Base-by-base conservation (phyloP, 2,888 invertebrate species). In the Temnothorax unifasciatus region DNA sequence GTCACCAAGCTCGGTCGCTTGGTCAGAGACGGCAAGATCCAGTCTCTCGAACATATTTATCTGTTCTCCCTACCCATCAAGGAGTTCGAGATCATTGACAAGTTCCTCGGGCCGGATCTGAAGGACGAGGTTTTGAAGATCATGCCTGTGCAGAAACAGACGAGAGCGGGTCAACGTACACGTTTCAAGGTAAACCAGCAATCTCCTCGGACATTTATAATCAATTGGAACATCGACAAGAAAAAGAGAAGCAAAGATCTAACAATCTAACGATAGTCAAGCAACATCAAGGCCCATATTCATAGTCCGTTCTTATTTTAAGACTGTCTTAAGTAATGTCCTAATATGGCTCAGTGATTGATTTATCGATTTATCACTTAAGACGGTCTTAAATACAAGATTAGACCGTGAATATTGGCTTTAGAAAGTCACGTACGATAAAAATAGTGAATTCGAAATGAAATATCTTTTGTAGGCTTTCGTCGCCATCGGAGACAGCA, bases 61-160 rank as follows among this genome's bases (percentile, higher is more conserved):
- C 96, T 99, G 84, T 99, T 99, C 96, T 99, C 99, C 86, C 96
- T 99, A 82, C 99, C 99, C 84, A 99, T 99, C 95, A 99, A 99
- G 96, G 99, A 99, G 96, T 99, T 97, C 93, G 99, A 99, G 95
- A 99, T 99, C 95, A 99, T 99, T 88, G 99, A 99, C 95, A 97
- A 97, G 95, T 99, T 99, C 96, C 97, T 99, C 93, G 99, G 99
- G 38, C 96, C 97, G 0, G 96, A 97, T 25, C 96, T 99, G 81
- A 99, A 99, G 94, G 99, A 99, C 96, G 99, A 99, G 95, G 99
- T 99, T 0, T 96, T 99, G 92, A 99, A 99, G 95, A 99, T 99
- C 95, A 99, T 99, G 99, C 99, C 99, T 85, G 99, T 99, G 25
- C 99, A 99, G 97, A 99, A 99, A 95, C 99, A 99, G 95, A 99